These are phyloP conservation scores for Salticus scenicus DNA, from an alignment of 2,888 invertebrate species.

Conservation along the genomic window DNA sequence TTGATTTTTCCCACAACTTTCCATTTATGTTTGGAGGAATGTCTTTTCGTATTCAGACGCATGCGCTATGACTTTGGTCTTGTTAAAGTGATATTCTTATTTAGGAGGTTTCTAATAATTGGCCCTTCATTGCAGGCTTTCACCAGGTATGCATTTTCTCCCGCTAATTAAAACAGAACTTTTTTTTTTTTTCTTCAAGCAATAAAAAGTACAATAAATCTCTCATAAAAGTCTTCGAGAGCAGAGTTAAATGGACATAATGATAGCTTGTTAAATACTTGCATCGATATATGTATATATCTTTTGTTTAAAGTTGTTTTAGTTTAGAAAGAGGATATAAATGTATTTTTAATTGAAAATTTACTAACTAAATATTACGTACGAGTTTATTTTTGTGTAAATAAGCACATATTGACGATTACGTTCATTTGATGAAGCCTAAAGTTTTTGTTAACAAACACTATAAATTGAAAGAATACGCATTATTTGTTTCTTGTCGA, in stretches of 20 bases:
- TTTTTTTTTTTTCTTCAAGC: not conserved
- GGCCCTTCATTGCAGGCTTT: constrained; percentile 25
- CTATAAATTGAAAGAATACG: too few species aligned
- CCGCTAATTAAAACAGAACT: not conserved
- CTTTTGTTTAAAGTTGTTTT: too few species aligned
- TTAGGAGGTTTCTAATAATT: constrained; percentile 28
- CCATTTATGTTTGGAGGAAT: not conserved
- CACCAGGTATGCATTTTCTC: not conserved
- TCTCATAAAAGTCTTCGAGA: not conserved
- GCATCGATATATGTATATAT: not conserved
- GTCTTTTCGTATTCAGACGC: too few species aligned
- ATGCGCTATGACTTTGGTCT: not conserved
- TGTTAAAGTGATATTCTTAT: constrained; percentile 5
- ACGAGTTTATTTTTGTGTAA: too few species aligned
- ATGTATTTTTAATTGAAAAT: too few species aligned
- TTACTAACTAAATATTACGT: too few species aligned
- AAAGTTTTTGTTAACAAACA: too few species aligned
- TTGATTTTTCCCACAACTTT: not conserved
- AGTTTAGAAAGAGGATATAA: too few species aligned
- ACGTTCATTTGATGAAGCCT: too few species aligned
- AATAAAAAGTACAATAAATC: not conserved
- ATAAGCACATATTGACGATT: too few species aligned
- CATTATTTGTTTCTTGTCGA: too few species aligned
- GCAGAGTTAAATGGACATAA: not conserved
- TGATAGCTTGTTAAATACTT: not conserved